A percentile compares a stretch with the other conserved stretches of the same genome.
Conservation (phyloP, 2,797 vertebrate genomes). For the Neoniphon sammara region DNA sequence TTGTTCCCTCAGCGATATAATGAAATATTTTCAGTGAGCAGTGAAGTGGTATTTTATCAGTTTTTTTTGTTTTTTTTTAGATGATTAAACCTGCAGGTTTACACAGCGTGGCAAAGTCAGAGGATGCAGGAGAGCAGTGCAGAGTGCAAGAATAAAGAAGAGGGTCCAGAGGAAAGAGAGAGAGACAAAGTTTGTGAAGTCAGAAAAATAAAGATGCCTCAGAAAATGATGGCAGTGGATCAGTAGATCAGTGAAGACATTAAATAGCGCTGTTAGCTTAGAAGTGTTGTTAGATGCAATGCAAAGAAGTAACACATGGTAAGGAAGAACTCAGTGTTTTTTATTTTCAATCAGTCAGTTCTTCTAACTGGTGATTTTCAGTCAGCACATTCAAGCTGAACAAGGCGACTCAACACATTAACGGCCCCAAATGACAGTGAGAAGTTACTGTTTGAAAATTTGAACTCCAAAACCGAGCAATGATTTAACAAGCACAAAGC, state of each 20-base stretch:
- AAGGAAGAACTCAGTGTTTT: too few relatives aligned
- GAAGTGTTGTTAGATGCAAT: too few relatives aligned
- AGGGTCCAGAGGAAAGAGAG: conserved; percentile 16
- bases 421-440: too few relatives aligned
- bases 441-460: too few relatives aligned
- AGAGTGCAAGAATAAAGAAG: conserved; percentile 25
- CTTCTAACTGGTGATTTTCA: too few relatives aligned
- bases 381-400: too few relatives aligned
- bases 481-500: too few relatives aligned
- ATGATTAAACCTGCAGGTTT: conserved; percentile 41
- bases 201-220: conserved; percentile 20
- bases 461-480: too few relatives aligned
- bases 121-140: conserved; percentile 32
- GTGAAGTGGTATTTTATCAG: conserved; percentile 56
- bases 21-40: conserved; percentile 49
- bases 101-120: conserved; percentile 39
- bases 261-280: conserved; percentile 20
- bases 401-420: too few relatives aligned
- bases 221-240: too few relatives aligned
- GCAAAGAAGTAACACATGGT: too few relatives aligned
- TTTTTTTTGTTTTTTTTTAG: conserved; percentile 37
- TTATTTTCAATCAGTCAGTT: too few relatives aligned
- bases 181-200: conserved; percentile 22
- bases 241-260: conserved; percentile 20
- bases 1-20: conserved; percentile 54